Evolutionary conservation across 1,140 invertebrate genomes (phyloP).

Genomic region (Temnothorax longispinosus): DNA sequence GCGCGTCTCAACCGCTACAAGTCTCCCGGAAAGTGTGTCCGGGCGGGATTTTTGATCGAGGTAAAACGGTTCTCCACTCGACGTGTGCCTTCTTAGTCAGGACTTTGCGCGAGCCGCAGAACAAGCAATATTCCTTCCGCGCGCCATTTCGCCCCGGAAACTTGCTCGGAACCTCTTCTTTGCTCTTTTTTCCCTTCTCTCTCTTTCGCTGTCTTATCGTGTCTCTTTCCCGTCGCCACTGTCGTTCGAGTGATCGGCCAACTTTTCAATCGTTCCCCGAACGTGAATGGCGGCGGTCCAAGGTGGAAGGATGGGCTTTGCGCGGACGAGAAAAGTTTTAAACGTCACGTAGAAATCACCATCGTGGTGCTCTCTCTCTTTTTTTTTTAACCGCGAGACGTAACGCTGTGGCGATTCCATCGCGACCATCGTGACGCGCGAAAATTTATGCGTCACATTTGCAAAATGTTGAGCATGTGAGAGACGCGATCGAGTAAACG

Average conservation of each 20-base stretch:
- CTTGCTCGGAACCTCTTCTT: conserved; percentile 22
- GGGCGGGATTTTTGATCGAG: conserved; percentile 68
- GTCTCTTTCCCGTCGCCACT: neutral
- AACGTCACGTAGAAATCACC: neutral
- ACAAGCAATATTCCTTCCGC: conserved; percentile 70
- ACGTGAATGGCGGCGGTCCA: neutral
- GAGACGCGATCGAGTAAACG: neutral
- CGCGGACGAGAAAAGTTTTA: conserved; percentile 37
- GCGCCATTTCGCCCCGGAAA: conserved; percentile 68
- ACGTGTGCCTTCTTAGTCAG: conserved; percentile 40
- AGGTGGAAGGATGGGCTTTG: neutral
- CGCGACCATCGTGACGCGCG: too few relatives aligned
- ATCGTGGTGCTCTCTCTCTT: neutral
- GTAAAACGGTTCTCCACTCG: conserved; percentile 52
- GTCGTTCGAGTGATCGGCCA: conserved; percentile 28
- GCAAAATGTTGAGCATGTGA: neutral
- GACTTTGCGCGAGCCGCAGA: conserved; percentile 46
- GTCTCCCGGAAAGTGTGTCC: conserved; percentile 4
- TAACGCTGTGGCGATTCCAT: neutral
- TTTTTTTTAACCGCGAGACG: neutral
- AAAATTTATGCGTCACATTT: neutral
- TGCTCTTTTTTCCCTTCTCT: neutral
- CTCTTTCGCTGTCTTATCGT: conserved; percentile 27
- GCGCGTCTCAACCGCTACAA: conserved; percentile 1
- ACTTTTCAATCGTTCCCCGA: conserved; percentile 53